These are phyloP conservation scores for Paracentrotus lividus DNA, from an alignment of 53 echinoderm and acorn worm genomes.

Conservation along the genomic window DNA sequence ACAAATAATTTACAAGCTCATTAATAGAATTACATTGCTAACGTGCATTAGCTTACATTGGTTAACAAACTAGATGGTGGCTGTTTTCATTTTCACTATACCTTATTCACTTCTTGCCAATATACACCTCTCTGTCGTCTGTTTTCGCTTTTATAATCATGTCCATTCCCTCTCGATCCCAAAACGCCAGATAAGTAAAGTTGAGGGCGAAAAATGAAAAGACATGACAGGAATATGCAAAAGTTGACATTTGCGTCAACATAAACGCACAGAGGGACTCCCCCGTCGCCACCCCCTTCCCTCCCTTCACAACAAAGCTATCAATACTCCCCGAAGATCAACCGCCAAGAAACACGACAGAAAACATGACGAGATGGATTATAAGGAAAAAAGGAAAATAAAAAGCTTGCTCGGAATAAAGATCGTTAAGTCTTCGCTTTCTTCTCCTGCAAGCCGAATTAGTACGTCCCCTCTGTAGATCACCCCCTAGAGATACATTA, in stretches of 20 bases:
- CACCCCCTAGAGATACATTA: slow-evolving; percentile 47
- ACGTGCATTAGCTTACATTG: too few relatives aligned
- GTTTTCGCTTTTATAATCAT: not conserved
- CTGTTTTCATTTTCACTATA: not conserved
- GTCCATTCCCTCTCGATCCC: slow-evolving; percentile 2
- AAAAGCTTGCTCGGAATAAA: slow-evolving; percentile 29
- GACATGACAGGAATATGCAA: slow-evolving; percentile 60
- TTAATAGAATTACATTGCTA: too few relatives aligned
- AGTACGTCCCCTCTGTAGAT: slow-evolving; percentile 61
- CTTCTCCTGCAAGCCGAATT: slow-evolving; percentile 26
- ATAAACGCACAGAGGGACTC: slow-evolving; percentile 33
- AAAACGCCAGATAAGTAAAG: not conserved
- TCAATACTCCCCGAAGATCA: slow-evolving; percentile 32
- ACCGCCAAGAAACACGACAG: slow-evolving; percentile 32
- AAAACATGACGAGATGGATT: slow-evolving; percentile 19
- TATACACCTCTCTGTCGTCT: not conserved
- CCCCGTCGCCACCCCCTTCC: not conserved
- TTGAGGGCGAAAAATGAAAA: not conserved
- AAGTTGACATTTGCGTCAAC: slow-evolving; percentile 68
- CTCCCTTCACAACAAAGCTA: slow-evolving; percentile 43
- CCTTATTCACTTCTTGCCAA: not conserved
- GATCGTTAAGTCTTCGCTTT: slow-evolving; percentile 38
- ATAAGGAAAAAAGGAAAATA: not conserved
- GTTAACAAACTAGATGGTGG: too few relatives aligned
- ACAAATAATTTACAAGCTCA: too few relatives aligned